Percentiles rank a stretch among this genome's conserved stretches.
Evolutionary conservation across 2,888 invertebrate species (phyloP).

Genomic region (Deilephila porcellus): DNA sequence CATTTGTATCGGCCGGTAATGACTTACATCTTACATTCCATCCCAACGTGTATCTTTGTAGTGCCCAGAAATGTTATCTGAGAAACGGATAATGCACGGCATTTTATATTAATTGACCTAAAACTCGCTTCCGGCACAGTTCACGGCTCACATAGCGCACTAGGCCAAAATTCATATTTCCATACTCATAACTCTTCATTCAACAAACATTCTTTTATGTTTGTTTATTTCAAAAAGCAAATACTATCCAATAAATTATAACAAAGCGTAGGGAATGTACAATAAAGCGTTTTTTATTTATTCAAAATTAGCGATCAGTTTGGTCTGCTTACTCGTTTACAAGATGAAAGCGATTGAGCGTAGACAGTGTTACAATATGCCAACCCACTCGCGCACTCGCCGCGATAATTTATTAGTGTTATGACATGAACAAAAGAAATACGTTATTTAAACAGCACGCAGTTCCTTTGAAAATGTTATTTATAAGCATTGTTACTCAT

Average conservation of each 20-base stretch:
- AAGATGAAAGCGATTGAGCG: slow-evolving; percentile 15
- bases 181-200: neutral
- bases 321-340: neutral
- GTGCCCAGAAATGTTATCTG: no score
- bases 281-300: neutral
- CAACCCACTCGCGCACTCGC: slow-evolving; percentile 11
- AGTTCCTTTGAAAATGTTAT: slow-evolving; percentile 24
- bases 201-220: neutral
- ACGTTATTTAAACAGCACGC: slow-evolving; percentile 10
- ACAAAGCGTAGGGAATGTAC: neutral
- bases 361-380: slow-evolving; percentile 5
- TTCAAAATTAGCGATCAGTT: slow-evolving; percentile 20
- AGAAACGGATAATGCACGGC: no score
- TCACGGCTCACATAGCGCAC: no score
- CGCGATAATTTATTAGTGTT: slow-evolving; percentile 2
- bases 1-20: no score
- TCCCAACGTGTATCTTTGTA: no score
- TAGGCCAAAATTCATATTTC: neutral
- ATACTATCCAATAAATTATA: neutral
- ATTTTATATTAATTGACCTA: no score
- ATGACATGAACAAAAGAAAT: slow-evolving; percentile 23
- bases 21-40: no score
- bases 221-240: slow-evolving; percentile 5
- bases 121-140: no score
- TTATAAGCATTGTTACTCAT: slow-evolving; percentile 2